phyloP scores from a whole-genome alignment of 2,888 invertebrate genomes.

The Cantharis flavilabris region DNA sequence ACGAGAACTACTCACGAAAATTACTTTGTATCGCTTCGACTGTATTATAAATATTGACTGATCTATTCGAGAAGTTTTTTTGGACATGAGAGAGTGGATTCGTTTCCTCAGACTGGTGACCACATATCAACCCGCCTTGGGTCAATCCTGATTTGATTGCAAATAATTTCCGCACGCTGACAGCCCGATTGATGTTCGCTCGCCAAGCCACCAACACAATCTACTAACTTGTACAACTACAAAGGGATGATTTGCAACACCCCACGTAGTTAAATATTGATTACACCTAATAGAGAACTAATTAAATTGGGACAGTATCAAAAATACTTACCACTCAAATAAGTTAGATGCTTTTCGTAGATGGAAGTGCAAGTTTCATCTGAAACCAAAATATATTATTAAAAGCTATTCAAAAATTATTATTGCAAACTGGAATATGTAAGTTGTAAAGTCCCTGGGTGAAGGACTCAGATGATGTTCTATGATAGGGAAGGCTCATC shows the following conservation, averaged over 20 bases:
- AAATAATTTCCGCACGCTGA: not conserved
- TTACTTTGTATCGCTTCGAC: slow-evolving; percentile 6
- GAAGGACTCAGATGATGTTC: not conserved
- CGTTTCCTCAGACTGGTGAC: not conserved
- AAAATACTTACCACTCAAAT: not conserved
- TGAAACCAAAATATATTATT: not conserved
- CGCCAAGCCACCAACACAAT: not conserved
- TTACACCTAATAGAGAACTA: not conserved
- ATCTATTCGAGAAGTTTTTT: not conserved
- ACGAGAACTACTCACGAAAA: slow-evolving; percentile 18
- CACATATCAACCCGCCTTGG: not conserved
- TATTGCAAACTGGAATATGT: too few species aligned
- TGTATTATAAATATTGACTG: not conserved
- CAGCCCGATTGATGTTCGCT: not conserved
- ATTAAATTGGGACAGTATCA: not conserved
- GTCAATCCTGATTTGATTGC: not conserved
- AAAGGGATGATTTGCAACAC: not conserved
- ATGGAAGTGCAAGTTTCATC: not conserved
- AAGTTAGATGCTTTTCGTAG: not conserved
- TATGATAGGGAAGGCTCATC: not conserved
- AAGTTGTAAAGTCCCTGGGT: too few species aligned
- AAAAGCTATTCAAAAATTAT: too few species aligned
- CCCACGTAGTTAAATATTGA: not conserved
- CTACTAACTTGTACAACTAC: not conserved
- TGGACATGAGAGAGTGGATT: not conserved